Conservation (phyloP, 2,888 invertebrate species). For the Erannis defoliaria region DNA sequence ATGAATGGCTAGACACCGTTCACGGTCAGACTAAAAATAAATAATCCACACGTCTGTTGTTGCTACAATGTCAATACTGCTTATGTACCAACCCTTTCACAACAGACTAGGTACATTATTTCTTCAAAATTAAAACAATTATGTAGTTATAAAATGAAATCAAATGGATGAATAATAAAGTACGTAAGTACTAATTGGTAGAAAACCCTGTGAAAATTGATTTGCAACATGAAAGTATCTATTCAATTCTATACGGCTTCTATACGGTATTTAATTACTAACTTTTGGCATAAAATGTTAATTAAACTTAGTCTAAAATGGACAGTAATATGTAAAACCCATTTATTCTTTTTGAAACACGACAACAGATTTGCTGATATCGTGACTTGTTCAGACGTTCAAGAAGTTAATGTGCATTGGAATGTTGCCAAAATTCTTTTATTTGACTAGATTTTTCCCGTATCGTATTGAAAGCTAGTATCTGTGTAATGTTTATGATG, state of each 20-base stretch:
- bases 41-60: constrained; percentile 67
- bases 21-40: constrained; percentile 72
- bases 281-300: not conserved
- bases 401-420: constrained; percentile 42
- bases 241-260: not conserved
- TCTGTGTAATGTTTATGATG: constrained; percentile 18
- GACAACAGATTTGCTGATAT: not conserved
- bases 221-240: not conserved
- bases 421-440: constrained; percentile 50
- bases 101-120: not conserved
- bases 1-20: constrained; percentile 68
- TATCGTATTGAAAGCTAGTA: constrained; percentile 43
- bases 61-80: constrained; percentile 73
- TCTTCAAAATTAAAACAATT: not conserved
- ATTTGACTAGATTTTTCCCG: constrained; percentile 46
- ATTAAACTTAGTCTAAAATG: too few species aligned
- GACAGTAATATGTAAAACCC: not conserved
- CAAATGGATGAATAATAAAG: not conserved
- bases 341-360: not conserved
- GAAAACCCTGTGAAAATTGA: not conserved
- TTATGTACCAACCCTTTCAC: constrained; percentile 27
- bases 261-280: not conserved
- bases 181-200: not conserved
- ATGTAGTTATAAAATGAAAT: not conserved
- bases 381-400: constrained; percentile 13